These are phyloP conservation scores for Sinopyrophorus schimmeli DNA, from an alignment of 2,888 invertebrate species.

Conservation along the genomic window DNA sequence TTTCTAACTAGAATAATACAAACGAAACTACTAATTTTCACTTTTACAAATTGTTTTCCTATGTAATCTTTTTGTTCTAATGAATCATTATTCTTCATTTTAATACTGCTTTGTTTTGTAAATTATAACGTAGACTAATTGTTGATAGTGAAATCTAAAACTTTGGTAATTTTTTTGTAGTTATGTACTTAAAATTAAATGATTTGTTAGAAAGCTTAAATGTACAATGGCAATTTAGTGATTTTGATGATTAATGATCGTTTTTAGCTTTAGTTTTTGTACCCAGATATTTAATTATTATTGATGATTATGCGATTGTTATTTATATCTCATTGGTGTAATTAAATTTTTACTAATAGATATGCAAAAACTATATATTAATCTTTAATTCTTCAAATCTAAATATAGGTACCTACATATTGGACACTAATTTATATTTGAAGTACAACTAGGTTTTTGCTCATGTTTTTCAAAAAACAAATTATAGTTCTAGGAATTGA, in stretches of 20 bases:
- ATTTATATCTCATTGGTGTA: no score
- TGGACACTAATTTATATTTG: no score
- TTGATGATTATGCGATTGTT: no score
- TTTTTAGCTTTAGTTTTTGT: not conserved
- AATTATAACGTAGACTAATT: conserved; percentile 1
- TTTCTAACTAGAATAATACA: not conserved
- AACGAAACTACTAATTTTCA: conserved; percentile 8
- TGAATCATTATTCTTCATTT: conserved; percentile 4
- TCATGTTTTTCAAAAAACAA: no score
- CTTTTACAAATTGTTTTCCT: conserved; percentile 4
- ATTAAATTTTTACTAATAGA: no score
- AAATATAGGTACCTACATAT: no score
- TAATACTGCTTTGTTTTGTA: conserved; percentile 8
- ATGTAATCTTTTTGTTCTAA: conserved; percentile 6
- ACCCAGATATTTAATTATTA: not conserved
- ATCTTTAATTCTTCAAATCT: no score
- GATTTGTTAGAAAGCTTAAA: not conserved
- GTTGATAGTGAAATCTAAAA: conserved; percentile 8
- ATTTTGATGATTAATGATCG: not conserved
- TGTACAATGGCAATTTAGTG: conserved; percentile 1
- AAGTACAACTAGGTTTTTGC: no score
- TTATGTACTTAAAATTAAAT: not conserved
- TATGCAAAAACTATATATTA: no score
- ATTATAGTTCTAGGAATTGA: no score
- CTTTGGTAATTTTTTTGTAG: not conserved